A percentile compares a stretch with the other conserved stretches of the same genome.
Conservation (phyloP, 1,140 invertebrate genomes). For the Tetragonula clypearis region DNA sequence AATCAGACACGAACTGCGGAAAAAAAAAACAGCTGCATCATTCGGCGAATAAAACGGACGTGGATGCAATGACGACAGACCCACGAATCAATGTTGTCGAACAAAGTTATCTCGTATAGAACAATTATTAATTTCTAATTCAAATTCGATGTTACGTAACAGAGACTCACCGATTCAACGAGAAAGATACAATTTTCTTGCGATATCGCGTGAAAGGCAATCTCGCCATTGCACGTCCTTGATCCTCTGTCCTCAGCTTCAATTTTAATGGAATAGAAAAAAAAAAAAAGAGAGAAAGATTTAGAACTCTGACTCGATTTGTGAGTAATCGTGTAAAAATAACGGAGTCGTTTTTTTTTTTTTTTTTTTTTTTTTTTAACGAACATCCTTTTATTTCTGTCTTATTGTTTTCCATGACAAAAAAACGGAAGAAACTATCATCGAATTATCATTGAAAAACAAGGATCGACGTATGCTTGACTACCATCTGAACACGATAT, state of each 20-base stretch:
- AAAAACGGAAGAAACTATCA: not conserved
- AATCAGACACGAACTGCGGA: not conserved
- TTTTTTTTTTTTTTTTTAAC: not conserved
- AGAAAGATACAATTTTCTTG: not conserved
- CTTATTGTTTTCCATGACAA: not conserved
- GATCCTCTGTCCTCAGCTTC: not conserved
- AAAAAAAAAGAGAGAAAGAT: not conserved
- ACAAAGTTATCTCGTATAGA: too few species aligned
- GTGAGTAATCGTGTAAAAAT: not conserved
- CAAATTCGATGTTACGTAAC: not conserved
- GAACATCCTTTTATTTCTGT: constrained; percentile 17
- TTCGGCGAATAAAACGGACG: not conserved
- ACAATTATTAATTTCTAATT: not conserved
- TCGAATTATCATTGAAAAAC: constrained; percentile 6
- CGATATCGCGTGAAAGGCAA: not conserved
- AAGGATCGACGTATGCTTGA: not conserved
- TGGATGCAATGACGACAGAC: not conserved
- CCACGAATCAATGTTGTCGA: not conserved
- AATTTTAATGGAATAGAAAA: not conserved
- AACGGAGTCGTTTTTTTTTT: not conserved
- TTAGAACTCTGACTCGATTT: not conserved
- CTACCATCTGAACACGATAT: constrained; percentile 14
- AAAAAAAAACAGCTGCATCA: not conserved
- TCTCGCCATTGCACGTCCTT: constrained; percentile 1
- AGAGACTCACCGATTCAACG: not conserved